phyloP scores from a whole-genome alignment of 2,113 vertebrate species.

The Nesoenas mayeri region DNA sequence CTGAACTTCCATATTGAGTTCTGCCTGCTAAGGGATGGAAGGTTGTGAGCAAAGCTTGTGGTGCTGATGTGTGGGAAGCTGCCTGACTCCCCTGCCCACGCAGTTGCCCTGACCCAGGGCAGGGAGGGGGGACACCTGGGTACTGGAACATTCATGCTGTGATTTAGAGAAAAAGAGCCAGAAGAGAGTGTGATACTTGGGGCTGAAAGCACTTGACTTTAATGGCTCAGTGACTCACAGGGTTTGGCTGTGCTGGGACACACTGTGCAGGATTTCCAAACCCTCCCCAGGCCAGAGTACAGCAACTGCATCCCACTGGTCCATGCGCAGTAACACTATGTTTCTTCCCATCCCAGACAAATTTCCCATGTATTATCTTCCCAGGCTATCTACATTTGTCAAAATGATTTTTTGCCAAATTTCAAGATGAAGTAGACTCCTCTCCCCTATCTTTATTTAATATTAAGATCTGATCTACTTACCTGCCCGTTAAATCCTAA shows the following conservation, averaged over 20 bases:
- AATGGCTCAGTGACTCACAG: not conserved
- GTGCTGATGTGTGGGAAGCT: not conserved
- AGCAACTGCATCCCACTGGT: not conserved
- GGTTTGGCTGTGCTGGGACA: not conserved
- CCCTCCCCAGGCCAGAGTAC: not conserved
- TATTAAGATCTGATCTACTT: not conserved
- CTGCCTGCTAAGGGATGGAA: not conserved
- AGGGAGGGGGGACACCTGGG: not conserved
- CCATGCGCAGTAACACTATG: accelerated
- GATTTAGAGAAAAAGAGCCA: not conserved
- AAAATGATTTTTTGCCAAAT: not conserved
- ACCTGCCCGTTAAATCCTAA: not conserved
- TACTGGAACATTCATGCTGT: not conserved
- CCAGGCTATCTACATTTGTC: not conserved
- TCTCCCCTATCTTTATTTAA: not conserved
- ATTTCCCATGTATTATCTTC: not conserved
- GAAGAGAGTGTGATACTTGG: not conserved
- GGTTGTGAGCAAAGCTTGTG: accelerated
- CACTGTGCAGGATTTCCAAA: not conserved
- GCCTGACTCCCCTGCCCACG: accelerated
- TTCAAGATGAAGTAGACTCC: not conserved
- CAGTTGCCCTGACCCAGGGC: not conserved
- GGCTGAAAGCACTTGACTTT: not conserved
- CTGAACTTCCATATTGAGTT: not conserved
- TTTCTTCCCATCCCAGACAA: not conserved